Base-by-base conservation (phyloP, 2,797 vertebrate genomes). In the Sciurus vulgaris region DNA sequence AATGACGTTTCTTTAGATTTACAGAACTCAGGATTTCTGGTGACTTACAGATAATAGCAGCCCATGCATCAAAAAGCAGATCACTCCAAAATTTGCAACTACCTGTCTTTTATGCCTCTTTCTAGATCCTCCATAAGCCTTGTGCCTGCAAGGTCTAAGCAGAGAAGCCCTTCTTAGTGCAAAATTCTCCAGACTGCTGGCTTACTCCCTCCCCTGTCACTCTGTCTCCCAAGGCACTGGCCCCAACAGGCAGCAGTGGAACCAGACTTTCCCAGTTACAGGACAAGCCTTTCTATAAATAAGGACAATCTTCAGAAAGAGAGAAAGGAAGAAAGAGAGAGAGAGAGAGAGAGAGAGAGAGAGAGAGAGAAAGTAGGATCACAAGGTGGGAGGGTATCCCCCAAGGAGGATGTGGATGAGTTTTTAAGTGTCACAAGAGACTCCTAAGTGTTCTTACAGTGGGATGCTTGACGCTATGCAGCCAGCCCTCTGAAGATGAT, bases 271-370 rank as follows among this genome's bases (percentile, higher is more conserved):
- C 47, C 15, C 47, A 35, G 30, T 54, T 54, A 77, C 33, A 18
- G 26, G 79, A 35, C 30, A 77, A 89, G 11, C 24, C 35, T 79
- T 85, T 87, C 54, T 41, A 6, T 33, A 61, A 76, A 28, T 61
- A 83, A 91, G 8, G 49, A 54, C n/a, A 69, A 87, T 70, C 70
- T 83, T 93, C n/a, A 88, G 78, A 83, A 9, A 47, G 44, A 47
- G 44, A 47, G 44, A 47, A 9, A 47, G 44, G 9, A 7, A 47
- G 44, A 47, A 7, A 47, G 44, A 47, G 44, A 47, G 44, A 47
- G 44, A 47, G 44, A 47, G 44, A 47, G 44, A 47, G 3, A 91
- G 17, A 77, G 61, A 83, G 63, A 63, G 47, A n/a, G 44, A 44
- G 44, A 47, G 44, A 47, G 3, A 91, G 17, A 77, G 61, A 83